phyloP scores from a whole-genome alignment of 2,797 vertebrate species.

The Cryptoprocta ferox region DNA sequence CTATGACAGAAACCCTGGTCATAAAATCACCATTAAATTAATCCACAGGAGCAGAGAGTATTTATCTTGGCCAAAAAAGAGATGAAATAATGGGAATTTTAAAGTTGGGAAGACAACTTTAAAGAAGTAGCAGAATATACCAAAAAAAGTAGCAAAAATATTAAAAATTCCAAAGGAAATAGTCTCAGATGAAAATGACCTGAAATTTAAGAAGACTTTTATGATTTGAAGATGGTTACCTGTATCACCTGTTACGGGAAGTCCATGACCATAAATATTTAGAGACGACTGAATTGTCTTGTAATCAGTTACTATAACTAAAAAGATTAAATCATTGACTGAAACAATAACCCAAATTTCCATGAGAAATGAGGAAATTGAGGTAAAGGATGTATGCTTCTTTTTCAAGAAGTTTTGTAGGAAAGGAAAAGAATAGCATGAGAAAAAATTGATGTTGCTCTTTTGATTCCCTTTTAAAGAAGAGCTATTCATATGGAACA shows the following conservation, averaged over 20 bases:
- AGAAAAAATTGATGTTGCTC: not conserved
- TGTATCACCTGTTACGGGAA: not conserved
- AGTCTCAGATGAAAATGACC: not conserved
- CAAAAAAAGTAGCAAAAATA: not conserved
- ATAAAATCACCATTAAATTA: not conserved
- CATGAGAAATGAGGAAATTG: not conserved
- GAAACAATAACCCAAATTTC: not conserved
- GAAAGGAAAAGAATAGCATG: not conserved
- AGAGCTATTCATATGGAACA: not conserved
- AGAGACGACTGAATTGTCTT: not conserved
- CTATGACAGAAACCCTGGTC: not conserved
- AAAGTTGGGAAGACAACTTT: not conserved
- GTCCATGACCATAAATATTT: not conserved
- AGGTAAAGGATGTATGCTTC: not conserved
- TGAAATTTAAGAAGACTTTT: not conserved
- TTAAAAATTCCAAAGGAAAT: not conserved
- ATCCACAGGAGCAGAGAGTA: not conserved
- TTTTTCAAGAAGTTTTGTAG: not conserved
- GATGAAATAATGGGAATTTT: not conserved
- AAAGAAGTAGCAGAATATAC: not conserved
- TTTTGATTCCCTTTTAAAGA: not conserved
- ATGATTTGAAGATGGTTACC: not conserved
- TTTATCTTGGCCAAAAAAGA: not conserved
- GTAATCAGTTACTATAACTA: not conserved
- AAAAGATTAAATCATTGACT: not conserved